Conservation (phyloP, 1,140 invertebrate genomes). For the Tetramorium simillimum region DNA sequence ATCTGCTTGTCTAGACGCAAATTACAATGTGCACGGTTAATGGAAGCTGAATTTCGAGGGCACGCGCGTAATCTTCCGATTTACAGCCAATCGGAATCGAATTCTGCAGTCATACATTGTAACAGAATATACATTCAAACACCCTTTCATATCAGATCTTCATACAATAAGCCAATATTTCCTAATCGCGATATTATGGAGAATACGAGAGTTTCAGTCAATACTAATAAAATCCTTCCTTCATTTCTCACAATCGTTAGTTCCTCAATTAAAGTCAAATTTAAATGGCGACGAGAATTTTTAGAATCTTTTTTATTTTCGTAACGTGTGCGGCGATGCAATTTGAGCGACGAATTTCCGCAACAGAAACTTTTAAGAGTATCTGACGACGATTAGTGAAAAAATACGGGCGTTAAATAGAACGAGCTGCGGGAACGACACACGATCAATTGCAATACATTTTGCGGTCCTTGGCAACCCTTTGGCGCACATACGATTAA, state of each 20-base stretch:
- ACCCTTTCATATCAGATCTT: neutral
- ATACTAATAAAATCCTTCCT: neutral
- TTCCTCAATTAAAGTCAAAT: neutral
- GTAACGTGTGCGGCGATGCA: neutral
- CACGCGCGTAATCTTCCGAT: slow-evolving; percentile 6
- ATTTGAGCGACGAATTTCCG: neutral
- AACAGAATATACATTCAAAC: neutral
- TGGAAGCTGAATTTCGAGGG: slow-evolving; percentile 35
- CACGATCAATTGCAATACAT: neutral
- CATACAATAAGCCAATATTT: neutral
- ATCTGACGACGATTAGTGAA: neutral
- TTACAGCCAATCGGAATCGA: neutral
- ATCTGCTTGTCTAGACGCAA: neutral
- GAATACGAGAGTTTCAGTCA: neutral
- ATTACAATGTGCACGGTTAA: slow-evolving; percentile 26
- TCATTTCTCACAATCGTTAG: neutral
- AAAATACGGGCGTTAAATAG: neutral
- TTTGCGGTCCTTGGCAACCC: neutral
- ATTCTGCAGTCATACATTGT: neutral
- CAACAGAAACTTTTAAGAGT: neutral
- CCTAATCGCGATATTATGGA: neutral
- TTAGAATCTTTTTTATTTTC: neutral
- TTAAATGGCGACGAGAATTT: neutral
- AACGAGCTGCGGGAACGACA: neutral
- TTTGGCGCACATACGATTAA: neutral